These are phyloP conservation scores for Zaprionus africanus DNA, from an alignment of 1,140 invertebrate species.

Conservation along the genomic window DNA sequence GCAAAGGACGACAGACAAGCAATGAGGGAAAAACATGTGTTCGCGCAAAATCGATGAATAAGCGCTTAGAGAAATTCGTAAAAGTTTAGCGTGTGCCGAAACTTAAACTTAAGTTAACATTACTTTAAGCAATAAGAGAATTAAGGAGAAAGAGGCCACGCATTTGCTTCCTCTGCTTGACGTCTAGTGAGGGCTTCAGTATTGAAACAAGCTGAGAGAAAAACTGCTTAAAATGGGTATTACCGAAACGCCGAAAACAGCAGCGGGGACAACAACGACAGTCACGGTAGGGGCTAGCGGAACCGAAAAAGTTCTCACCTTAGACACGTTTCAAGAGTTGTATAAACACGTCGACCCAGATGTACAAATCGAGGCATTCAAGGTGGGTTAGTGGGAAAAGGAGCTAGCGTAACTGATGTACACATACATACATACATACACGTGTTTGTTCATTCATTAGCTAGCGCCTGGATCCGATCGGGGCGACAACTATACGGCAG, in stretches of 20 bases:
- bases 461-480: conserved; percentile 88
- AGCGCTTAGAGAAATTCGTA: conserved; percentile 34
- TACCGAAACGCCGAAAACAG: conserved; percentile 64
- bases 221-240: conserved; percentile 66
- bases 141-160: conserved; percentile 11
- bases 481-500: conserved; percentile 90
- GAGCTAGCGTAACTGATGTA: not conserved
- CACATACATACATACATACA: not conserved
- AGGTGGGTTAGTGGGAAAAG: conserved; percentile 50
- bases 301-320: conserved; percentile 60
- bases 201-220: conserved; percentile 16
- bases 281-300: conserved; percentile 22
- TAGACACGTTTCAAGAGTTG: conserved; percentile 76
- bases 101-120: conserved; percentile 38
- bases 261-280: conserved; percentile 19
- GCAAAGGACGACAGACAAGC: conserved; percentile 33
- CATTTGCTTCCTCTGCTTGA: not conserved
- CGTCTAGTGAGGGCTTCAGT: not conserved
- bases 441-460: conserved; percentile 71
- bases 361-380: conserved; percentile 77
- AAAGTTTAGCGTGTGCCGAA: conserved; percentile 27
- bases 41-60: conserved; percentile 72
- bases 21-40: conserved; percentile 61
- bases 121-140: conserved; percentile 14
- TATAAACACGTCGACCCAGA: conserved; percentile 75